Evolutionary conservation across 92 coral and sea anemone species (phyloP).

Genomic region (Epizoanthus fatuus): DNA sequence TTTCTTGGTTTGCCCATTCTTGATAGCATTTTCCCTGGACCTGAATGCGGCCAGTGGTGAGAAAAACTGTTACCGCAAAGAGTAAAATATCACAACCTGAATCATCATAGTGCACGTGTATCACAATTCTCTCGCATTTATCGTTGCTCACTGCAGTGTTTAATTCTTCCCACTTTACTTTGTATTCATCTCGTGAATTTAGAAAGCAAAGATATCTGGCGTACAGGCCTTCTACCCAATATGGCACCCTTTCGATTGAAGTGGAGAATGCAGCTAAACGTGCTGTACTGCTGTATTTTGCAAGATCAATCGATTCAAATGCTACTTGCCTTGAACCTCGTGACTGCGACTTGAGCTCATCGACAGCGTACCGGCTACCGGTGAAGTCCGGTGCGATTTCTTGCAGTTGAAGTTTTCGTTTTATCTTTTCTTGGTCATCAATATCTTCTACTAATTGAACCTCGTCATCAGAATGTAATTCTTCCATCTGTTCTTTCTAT

Average conservation of each 20-base stretch:
- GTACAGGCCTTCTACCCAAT: constrained; percentile 6
- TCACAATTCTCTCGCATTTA: neutral
- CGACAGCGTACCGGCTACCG: neutral
- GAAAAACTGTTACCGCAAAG: neutral
- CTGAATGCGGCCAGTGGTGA: neutral
- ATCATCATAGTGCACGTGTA: neutral
- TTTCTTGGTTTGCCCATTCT: constrained; percentile 3
- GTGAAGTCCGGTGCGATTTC: constrained; percentile 6
- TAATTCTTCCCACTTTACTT: neutral
- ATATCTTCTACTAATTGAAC: neutral
- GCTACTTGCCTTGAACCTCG: constrained; percentile 1
- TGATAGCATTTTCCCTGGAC: constrained; percentile 15
- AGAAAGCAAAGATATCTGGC: constrained; percentile 19
- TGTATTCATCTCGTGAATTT: neutral
- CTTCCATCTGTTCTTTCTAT: constrained; percentile 7
- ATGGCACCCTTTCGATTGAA: constrained; percentile 13
- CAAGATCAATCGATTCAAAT: neutral
- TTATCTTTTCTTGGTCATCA: neutral
- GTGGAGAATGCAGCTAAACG: neutral
- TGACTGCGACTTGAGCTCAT: neutral
- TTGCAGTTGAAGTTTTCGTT: neutral
- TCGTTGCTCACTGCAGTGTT: constrained; percentile 7
- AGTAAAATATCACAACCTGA: neutral
- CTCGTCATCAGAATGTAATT: neutral
- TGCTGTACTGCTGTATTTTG: neutral